These are phyloP conservation scores for Phaethon lepturus DNA, from an alignment of 2,113 vertebrate genomes.

Conservation along the genomic window DNA sequence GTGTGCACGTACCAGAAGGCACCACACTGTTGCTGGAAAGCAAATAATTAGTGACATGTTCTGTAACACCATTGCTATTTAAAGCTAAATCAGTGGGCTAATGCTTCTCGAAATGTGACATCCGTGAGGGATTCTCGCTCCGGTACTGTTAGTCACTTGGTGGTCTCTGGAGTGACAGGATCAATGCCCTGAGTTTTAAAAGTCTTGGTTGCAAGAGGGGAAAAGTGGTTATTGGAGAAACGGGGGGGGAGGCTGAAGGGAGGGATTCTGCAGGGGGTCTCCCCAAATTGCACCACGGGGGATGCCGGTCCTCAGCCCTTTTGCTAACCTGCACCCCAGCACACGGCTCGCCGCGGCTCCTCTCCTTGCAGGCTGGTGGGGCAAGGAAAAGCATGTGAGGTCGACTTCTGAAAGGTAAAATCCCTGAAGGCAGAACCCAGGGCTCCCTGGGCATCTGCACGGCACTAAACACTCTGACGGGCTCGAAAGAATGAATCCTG, in stretches of 20 bases:
- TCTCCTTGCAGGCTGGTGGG: not conserved
- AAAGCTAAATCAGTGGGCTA: constrained; percentile 68
- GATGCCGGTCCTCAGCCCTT: not conserved
- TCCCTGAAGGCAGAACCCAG: not conserved
- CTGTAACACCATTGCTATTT: constrained; percentile 64
- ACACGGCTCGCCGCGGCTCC: accelerated
- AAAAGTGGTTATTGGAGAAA: constrained; percentile 30
- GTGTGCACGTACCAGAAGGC: constrained; percentile 67
- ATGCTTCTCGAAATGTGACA: constrained; percentile 63
- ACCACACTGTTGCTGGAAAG: constrained; percentile 70
- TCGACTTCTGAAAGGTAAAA: not conserved
- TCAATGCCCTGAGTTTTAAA: constrained; percentile 31
- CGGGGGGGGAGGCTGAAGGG: not conserved
- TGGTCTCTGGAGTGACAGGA: constrained; percentile 54
- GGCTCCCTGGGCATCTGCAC: not conserved
- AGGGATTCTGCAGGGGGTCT: not conserved
- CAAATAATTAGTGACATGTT: constrained; percentile 75
- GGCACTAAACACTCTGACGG: not conserved
- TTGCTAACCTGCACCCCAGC: not conserved
- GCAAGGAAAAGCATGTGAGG: not conserved
- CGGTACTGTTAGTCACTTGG: constrained; percentile 51
- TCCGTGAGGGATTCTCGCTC: constrained; percentile 51
- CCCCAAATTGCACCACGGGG: not conserved
- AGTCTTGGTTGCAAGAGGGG: not conserved
- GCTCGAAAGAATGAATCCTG: not conserved